A percentile compares a stretch with the other conserved stretches of the same genome.
phyloP scores from a whole-genome alignment of 1,140 invertebrate genomes.

The Plodia interpunctella region DNA sequence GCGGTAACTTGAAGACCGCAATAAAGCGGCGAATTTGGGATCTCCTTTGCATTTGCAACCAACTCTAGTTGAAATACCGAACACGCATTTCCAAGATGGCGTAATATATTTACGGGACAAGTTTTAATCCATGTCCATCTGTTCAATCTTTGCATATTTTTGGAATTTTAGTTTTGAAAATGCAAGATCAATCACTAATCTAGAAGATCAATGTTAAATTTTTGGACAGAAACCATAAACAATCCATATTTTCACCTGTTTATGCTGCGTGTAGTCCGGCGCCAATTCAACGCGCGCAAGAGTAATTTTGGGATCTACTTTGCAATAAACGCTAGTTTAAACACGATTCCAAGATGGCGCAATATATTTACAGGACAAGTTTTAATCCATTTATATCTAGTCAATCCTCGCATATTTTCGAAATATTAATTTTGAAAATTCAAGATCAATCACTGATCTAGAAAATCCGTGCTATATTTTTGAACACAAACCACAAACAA shows the following conservation, averaged over 20 bases:
- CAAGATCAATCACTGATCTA: background rate
- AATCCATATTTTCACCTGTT: background rate
- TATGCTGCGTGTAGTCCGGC: constrained; percentile 41
- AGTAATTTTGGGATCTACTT: constrained; percentile 35
- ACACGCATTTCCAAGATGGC: constrained; percentile 42
- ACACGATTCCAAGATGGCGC: too few relatives aligned
- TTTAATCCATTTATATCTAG: too few relatives aligned
- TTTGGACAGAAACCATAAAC: background rate
- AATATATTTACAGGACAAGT: too few relatives aligned
- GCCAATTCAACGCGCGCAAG: constrained; percentile 39
- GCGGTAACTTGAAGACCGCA: constrained; percentile 42
- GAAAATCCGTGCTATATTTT: background rate
- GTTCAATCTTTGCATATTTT: too few relatives aligned
- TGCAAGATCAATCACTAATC: background rate
- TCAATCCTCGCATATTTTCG: too few relatives aligned
- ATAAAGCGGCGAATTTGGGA: constrained; percentile 31
- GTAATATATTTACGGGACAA: too few relatives aligned
- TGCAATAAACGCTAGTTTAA: constrained; percentile 43
- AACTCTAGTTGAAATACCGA: constrained; percentile 42
- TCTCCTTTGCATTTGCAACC: constrained; percentile 33
- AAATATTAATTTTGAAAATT: too few relatives aligned
- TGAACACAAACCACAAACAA: background rate
- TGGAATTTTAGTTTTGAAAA: too few relatives aligned
- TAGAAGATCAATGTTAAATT: background rate
- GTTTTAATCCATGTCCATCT: too few relatives aligned